A percentile compares a stretch with the other conserved stretches of the same genome.
These are phyloP conservation scores for Ditylenchus weischeri DNA, from an alignment of 2,888 invertebrate genomes.

Conservation along the genomic window DNA sequence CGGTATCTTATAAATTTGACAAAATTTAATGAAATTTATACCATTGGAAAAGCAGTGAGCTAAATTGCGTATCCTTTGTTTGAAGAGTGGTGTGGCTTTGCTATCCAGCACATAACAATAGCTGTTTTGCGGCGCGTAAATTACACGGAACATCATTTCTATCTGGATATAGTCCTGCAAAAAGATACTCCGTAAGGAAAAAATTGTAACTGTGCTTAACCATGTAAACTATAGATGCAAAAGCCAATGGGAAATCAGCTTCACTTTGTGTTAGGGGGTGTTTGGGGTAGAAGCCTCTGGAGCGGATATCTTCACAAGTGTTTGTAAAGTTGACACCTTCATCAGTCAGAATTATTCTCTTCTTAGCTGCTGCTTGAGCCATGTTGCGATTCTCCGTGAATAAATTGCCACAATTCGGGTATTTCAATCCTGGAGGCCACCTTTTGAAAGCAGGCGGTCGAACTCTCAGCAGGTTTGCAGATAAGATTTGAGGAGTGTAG, in stretches of 20 bases:
- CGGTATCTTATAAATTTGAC: no score
- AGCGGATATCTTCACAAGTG: slow-evolving; percentile 1
- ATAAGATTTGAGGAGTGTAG: no score
- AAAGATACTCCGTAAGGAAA: no score
- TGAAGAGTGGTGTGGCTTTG: background rate
- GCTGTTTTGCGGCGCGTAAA: slow-evolving; percentile 19
- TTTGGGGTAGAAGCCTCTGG: background rate
- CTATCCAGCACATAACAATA: slow-evolving; percentile 24
- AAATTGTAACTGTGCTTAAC: background rate
- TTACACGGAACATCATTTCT: slow-evolving; percentile 14
- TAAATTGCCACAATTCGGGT: no score
- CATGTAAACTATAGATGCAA: slow-evolving; percentile 9
- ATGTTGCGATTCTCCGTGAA: no score
- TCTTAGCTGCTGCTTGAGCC: no score
- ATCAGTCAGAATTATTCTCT: no score
- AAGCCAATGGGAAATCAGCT: slow-evolving; percentile 4
- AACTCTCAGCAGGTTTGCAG: no score
- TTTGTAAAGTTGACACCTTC: no score
- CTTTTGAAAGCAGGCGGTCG: no score
- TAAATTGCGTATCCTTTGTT: slow-evolving; percentile 16
- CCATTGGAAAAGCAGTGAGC: slow-evolving; percentile 31
- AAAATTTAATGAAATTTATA: no score
- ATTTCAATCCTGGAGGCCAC: no score
- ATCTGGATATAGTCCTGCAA: slow-evolving; percentile 17
- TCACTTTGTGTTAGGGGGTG: background rate